Evolutionary conservation across 2,113 vertebrate species (phyloP), one percentile per base, ranked within the genome.

Genomic region (Prinia subflava): DNA sequence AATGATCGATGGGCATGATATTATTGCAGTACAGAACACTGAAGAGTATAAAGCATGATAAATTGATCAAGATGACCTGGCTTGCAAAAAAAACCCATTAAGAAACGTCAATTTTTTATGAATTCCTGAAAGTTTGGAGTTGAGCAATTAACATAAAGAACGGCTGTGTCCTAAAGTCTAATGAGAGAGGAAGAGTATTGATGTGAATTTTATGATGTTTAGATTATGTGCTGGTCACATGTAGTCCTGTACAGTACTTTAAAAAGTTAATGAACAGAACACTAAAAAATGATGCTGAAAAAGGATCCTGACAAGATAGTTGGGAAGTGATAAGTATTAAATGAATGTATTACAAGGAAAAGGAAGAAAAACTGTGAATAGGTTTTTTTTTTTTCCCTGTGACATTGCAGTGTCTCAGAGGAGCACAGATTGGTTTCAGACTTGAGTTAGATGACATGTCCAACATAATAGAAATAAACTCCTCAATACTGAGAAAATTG

Each of bases 401-500:
- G 52, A 90, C 62, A 91, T 59, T 63, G 21, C 42, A 80, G 19
- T 75, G 77, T 85, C 87, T 92, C 83, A 75, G 57, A 89, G 63
- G 80, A 88, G 84, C 27, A 55, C 19, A 93, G 92, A 95, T 87
- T 87, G 86, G 76, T 90, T 89, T 93, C 47, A 92, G 86, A 64
- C 33, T 71, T 84, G 92, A 90, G 90, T 81, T 91, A 92, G 87
- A 95, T 1, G 35, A 89, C 74, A 42, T 46, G 75, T 88, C 80
- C 79, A 81, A 92, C 83, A 89, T 78, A 87, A 96, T 64, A 68
- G 85, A 95, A 97, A 89, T 80, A 96, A 83, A 85, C 33, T 25
- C 52, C 53, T 91, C 81, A 89, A 75, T 70, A 87, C 46, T 52
- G 42, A 87, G 89, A 74, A 96, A 94, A 93, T 62, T 77, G 74